A percentile compares a stretch with the other conserved stretches of the same genome.
These are phyloP conservation scores for Trichogramma evanescens DNA, from an alignment of 2,888 invertebrate genomes.

Conservation along the genomic window DNA sequence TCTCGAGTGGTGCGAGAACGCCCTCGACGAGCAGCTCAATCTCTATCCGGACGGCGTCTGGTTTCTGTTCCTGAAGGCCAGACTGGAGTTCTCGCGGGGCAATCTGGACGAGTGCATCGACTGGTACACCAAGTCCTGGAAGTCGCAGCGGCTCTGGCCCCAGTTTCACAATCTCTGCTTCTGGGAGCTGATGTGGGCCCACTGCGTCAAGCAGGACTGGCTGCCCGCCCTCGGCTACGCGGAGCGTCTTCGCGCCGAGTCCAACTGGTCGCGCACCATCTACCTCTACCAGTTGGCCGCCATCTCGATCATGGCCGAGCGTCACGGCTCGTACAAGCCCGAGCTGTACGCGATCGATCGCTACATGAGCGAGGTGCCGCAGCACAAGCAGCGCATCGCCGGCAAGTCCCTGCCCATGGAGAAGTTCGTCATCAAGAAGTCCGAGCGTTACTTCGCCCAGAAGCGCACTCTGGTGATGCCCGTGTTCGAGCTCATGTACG, in stretches of 20 bases:
- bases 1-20: constrained; percentile 64
- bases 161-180: constrained; percentile 90
- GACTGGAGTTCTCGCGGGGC: constrained; percentile 75
- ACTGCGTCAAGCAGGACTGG: constrained; percentile 72
- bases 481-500: constrained; percentile 78
- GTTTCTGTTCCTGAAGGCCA: constrained; percentile 85
- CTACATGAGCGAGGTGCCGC: constrained; percentile 72
- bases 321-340: constrained; percentile 48
- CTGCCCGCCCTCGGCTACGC: constrained; percentile 68
- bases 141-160: constrained; percentile 76
- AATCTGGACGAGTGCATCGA: constrained; percentile 63
- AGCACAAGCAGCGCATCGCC: constrained; percentile 80
- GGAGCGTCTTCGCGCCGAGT: constrained; percentile 63
- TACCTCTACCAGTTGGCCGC: constrained; percentile 87
- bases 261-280: constrained; percentile 87
- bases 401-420: constrained; percentile 96
- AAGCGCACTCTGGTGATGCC: constrained; percentile 70
- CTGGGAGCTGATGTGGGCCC: constrained; percentile 91
- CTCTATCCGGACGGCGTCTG: constrained; percentile 79
- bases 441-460: constrained; percentile 71
- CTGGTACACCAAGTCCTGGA: constrained; percentile 75
- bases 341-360: constrained; percentile 54
- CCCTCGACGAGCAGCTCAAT: constrained; percentile 67
- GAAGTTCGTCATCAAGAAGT: constrained; percentile 86
- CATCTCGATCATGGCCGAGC: constrained; percentile 66